Evolutionary conservation across 2,113 vertebrate genomes (phyloP), one percentile per base, ranked within the genome.

Genomic region (Hydrolagus affinis): DNA sequence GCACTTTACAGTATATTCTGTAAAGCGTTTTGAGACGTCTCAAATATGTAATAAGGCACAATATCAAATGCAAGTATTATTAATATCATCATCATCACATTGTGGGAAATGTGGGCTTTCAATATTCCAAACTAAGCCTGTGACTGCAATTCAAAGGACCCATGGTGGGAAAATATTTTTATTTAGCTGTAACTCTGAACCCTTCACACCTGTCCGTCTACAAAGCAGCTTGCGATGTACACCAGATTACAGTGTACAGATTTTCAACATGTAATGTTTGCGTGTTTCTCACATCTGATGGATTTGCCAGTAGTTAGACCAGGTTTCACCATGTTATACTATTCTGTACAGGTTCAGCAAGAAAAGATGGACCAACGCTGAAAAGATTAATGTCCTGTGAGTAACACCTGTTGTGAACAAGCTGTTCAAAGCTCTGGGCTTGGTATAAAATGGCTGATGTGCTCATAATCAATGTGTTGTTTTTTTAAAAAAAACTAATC

Each of bases 321-420:
- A 64, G 60, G 28, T 80, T 64, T 14, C 60, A 80, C 0, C 60
- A 64, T 80, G 23, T 30, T 28, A 11, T 77, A 44, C 75, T 77
- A 12, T 77, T 64, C 77, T 80, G 15, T 66, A 66, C 78, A 68
- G 78, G 62, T 78, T 19, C 59, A 44, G 44, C 44, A 30, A 66
- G 25, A 83, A 68, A 68, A 66, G 25, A 32, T 83, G 78, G 78
- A 2, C 62, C 30, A 83, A 66, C 12, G 19, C 15, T 9, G 62
- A 83, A 28, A 83, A 83, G 7, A 64, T 28, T 9, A 62, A 9
- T 83, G 12, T 83, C 28, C 60, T 83, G 78, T 83, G 66, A 32
- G 15, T 83, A 66, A 66, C 17, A 62, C 25, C 28, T 68, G 2
- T 21, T 83, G 17, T 68, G 21, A 83, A 15, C 19, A 68, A 83